Evolutionary conservation across 2,888 invertebrate genomes (phyloP), one percentile per base, ranked within the genome.

Genomic region (Cantharis rustica): DNA sequence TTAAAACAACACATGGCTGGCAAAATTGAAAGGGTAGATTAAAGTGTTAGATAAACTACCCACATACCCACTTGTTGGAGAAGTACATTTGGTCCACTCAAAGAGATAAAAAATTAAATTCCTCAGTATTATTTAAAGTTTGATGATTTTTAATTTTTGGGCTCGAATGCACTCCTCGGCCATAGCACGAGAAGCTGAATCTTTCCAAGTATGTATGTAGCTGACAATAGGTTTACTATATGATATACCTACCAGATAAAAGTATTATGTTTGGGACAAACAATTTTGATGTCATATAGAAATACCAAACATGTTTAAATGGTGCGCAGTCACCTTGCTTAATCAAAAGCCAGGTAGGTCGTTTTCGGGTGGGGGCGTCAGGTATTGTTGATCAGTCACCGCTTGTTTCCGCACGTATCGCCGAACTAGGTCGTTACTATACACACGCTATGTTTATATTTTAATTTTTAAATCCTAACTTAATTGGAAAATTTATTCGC

Each of bases 311-410:
- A 68, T n/a, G 68, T 77, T 74, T 77, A 74, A 70, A 74, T 71
- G 47, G 76, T 79, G 78, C 80, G 78, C 79, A 81, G 79, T 80
- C 80, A 81, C 79, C 80, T 80, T 80, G 80, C 75, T 76, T 75
- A 81, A 81, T 79, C 73, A 78, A 69, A 78, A 72, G 73, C 71
- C 72, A 78, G 81, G 80, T 80, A 80, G 80, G 80, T 79, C 77
- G 73, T 75, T 75, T 73, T 75, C 75, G 78, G 76, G 78, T 79
- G 78, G 76, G 76, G 79, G 78, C 75, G 72, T 70, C 72, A 76
- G 74, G 75, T 76, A 81, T 81, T 81, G 80, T 80, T 80, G 75
- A 76, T 76, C 81, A 79, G 80, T 81, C 69, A 26, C 20, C 71
- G 71, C 23, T 74, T 61, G 79, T 77, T 77, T 81, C 79, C 79